Evolutionary conservation across 2,113 vertebrate species (phyloP), one percentile per base, ranked within the genome.

Genomic region (Kobus ellipsiprymnus): DNA sequence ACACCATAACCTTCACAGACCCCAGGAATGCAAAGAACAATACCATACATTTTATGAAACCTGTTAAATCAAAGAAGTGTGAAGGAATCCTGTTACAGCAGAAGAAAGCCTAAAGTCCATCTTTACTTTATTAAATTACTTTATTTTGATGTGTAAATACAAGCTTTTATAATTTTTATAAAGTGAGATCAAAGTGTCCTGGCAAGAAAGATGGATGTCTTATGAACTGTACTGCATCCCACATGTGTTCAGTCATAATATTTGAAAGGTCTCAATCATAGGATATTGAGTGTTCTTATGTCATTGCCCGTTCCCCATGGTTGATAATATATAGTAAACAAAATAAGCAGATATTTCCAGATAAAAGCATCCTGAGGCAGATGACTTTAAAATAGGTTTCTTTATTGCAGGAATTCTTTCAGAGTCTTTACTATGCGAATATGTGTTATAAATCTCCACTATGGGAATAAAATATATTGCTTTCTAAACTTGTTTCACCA

Each of bases 341-440:
- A 91, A 87, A 59, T 77, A n/a, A 91, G 64, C 54, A 97, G 87
- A 88, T 82, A 50, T 88, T 90, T 90, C 36, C 27, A 82, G 48
- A 40, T 89, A 62, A 71, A 94, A 94, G 67, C 25, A 44, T 91
- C 82, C 36, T 48, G 44, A 81, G 84, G 44, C 17, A 90, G 94
- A 86, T 44, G 89, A 54, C 48, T 77, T 96, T 81, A 60, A 86
- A 94, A 77, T 64, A 54, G 13, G 3, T 84, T 95, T 96, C 62
- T 95, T 91, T 94, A 94, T 78, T 84, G 16, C 74, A 92, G 74
- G 46, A 71, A 77, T 92, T 80, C n/a, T 92, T 90, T 57, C 30
- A 40, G 40, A 67, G 52, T 74, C 77, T 95, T 94, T 84, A n/a
- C 62, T 95, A 36, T 97, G 90, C 71, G 90, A 80, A 83, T 91